Evolutionary conservation across 2,888 invertebrate genomes (phyloP).

Genomic region (Phortica magna): DNA sequence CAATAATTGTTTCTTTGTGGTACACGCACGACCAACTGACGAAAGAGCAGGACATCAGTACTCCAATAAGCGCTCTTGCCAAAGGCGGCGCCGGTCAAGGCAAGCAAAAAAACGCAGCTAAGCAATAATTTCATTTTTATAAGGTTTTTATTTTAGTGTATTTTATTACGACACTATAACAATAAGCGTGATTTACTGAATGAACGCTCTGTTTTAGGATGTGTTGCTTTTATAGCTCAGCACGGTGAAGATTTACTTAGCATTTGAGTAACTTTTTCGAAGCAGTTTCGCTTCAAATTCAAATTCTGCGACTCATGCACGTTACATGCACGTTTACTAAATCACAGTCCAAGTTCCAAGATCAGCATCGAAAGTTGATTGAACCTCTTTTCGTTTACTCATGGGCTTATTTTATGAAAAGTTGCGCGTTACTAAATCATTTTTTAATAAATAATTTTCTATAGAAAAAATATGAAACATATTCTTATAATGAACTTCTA

Average conservation of each 20-base stretch:
- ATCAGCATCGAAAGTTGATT: too few species aligned
- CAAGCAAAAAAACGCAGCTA: slow-evolving; percentile 55
- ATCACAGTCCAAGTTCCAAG: too few species aligned
- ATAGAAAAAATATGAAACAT: too few species aligned
- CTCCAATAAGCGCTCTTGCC: slow-evolving; percentile 55
- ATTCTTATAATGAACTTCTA: too few species aligned
- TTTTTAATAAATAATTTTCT: too few species aligned
- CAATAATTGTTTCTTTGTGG: slow-evolving; percentile 53
- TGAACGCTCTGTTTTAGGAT: background rate
- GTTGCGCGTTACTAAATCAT: too few species aligned
- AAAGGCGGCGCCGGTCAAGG: slow-evolving; percentile 54
- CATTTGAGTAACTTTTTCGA: background rate
- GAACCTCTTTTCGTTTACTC: too few species aligned
- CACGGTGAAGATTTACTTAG: background rate
- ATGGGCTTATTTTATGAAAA: too few species aligned
- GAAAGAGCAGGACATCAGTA: slow-evolving; percentile 51
- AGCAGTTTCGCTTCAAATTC: too few species aligned
- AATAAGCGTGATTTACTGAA: background rate
- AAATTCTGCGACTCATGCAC: too few species aligned
- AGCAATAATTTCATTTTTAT: slow-evolving; percentile 56
- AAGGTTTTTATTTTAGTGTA: background rate
- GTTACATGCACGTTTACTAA: too few species aligned
- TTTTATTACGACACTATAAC: background rate
- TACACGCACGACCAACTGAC: slow-evolving; percentile 49
- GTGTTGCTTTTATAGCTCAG: slow-evolving; percentile 12